Percentiles rank a stretch among this genome's conserved stretches.
Conservation (phyloP, 1,140 invertebrate species). For the Argopecten irradians region DNA sequence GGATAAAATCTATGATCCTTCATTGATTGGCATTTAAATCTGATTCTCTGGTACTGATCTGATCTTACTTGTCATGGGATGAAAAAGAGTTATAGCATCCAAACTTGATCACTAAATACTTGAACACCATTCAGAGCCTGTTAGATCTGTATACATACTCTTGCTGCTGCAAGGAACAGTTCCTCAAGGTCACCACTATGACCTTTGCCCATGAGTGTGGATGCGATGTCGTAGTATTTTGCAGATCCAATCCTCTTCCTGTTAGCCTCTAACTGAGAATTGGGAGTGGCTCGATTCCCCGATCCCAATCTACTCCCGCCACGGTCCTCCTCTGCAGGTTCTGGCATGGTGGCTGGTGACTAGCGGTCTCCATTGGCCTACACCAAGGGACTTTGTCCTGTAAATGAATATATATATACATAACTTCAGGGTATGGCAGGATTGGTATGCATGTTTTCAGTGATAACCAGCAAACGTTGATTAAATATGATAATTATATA, state of each 20-base stretch:
- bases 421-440: neutral
- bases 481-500: no score
- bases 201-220: constrained; percentile 66
- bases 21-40: neutral
- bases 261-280: constrained; percentile 37
- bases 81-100: neutral
- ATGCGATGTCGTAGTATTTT: constrained; percentile 72
- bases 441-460: no score
- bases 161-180: constrained; percentile 67
- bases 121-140: neutral
- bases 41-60: neutral
- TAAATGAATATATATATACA: neutral
- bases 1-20: neutral
- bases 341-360: constrained; percentile 37
- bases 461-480: no score
- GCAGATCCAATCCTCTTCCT: constrained; percentile 47
- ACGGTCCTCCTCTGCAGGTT: constrained; percentile 45
- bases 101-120: neutral
- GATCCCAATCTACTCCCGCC: constrained; percentile 38
- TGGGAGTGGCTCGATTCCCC: constrained; percentile 31
- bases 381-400: neutral
- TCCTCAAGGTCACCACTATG: constrained; percentile 66
- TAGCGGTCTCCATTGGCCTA: constrained; percentile 4
- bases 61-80: neutral
- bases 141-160: constrained; percentile 56